A percentile compares a stretch with the other conserved stretches of the same genome.
phyloP scores from a whole-genome alignment of 2,797 vertebrate species.

The Phyllotis vaccarum region DNA sequence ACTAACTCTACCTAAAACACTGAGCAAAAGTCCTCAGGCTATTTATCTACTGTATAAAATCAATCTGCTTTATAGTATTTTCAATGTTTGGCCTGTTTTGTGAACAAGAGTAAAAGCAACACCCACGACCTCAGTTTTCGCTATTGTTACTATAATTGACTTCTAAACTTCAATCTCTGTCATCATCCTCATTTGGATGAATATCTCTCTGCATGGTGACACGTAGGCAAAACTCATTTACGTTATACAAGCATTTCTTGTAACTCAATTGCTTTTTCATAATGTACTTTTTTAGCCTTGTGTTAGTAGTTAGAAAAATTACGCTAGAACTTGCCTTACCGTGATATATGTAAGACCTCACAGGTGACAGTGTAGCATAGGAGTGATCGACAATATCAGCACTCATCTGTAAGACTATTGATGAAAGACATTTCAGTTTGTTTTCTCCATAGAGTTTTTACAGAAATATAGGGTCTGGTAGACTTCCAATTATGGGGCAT shows the following conservation, averaged over 20 bases:
- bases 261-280: conserved; percentile 68
- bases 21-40: neutral
- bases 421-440: conserved; percentile 39
- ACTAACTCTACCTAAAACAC: neutral
- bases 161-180: conserved; percentile 69
- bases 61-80: neutral
- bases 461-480: conserved; percentile 4
- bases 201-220: conserved; percentile 31
- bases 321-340: neutral
- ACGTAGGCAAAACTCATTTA: conserved; percentile 59
- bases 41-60: neutral
- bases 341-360: conserved; percentile 30
- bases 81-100: neutral
- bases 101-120: conserved; percentile 53
- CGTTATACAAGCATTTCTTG: conserved; percentile 41
- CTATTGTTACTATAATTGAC: neutral
- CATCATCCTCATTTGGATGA: conserved; percentile 5
- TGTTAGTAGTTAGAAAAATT: conserved; percentile 58
- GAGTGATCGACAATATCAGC: conserved; percentile 26
- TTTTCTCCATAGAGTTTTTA: neutral
- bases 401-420: neutral
- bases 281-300: conserved; percentile 41
- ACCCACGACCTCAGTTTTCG: neutral
- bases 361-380: conserved; percentile 35
- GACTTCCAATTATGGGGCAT: conserved; percentile 57